Evolutionary conservation across 1,140 invertebrate genomes (phyloP).

Genomic region (Trissolcus basalis): DNA sequence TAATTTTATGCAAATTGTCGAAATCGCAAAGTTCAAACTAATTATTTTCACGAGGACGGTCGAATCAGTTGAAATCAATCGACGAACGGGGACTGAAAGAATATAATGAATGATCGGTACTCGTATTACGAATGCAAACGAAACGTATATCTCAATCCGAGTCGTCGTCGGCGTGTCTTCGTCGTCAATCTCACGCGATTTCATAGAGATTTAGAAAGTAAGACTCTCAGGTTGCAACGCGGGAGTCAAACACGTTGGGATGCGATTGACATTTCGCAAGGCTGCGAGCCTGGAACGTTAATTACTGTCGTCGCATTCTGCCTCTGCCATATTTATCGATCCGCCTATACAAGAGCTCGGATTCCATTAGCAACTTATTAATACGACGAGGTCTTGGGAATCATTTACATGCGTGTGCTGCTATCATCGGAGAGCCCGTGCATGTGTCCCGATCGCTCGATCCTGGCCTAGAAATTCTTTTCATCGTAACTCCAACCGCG

Average conservation of each 20-base stretch:
- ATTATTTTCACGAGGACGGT: slow-evolving; percentile 9
- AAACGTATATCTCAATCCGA: slow-evolving; percentile 40
- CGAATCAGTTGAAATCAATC: slow-evolving; percentile 22
- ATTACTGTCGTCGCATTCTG: slow-evolving; percentile 57
- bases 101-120: slow-evolving; percentile 18
- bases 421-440: slow-evolving; percentile 40
- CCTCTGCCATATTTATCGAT: slow-evolving; percentile 64
- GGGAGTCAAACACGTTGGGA: slow-evolving; percentile 45
- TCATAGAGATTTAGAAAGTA: slow-evolving; percentile 58
- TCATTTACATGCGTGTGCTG: slow-evolving; percentile 50
- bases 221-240: slow-evolving; percentile 30
- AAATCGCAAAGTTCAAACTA: slow-evolving; percentile 22
- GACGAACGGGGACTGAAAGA: not conserved
- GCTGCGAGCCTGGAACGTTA: slow-evolving; percentile 47
- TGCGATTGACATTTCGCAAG: slow-evolving; percentile 59
- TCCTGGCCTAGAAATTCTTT: slow-evolving; percentile 55
- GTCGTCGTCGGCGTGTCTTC: slow-evolving; percentile 28
- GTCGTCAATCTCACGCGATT: slow-evolving; percentile 53
- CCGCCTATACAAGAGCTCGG: slow-evolving; percentile 64
- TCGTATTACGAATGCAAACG: slow-evolving; percentile 33
- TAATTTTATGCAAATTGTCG: no score
- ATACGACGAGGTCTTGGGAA: slow-evolving; percentile 47
- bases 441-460: slow-evolving; percentile 43
- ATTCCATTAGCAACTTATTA: slow-evolving; percentile 70
- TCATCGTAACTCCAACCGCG: slow-evolving; percentile 46